Evolutionary conservation across 2,888 invertebrate species (phyloP), one percentile per base, ranked within the genome.

Genomic region (Cheilosia vulpina): DNA sequence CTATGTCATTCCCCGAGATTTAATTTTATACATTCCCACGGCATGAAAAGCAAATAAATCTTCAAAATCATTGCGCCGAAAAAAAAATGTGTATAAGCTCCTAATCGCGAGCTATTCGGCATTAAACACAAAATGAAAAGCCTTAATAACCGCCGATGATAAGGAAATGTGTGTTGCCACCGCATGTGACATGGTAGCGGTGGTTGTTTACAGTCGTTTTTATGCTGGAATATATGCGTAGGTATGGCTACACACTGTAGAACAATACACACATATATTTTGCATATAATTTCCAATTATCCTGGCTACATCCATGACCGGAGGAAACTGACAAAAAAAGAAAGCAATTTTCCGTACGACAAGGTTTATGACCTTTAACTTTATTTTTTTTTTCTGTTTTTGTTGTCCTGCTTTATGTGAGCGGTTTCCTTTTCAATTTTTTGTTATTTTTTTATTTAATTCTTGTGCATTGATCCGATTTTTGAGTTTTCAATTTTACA

Each of bases 391-490:
- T 47, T 63, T 69, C 55, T 52, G 43, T 69, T 63, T 52, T 17
- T 17, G 17, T 63, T 73, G 62, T 57, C 73, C 41, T 38, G 21
- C 17, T 55, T 34, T 11, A 53, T 27, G 19, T 31, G 27, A 43
- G 21, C 13, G 24, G 24, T 52, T 71, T 68, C 24, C 41, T 53
- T 38, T 65, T 52, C 45, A 60, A 60, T 62, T 68, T 68, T 53
- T 27, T 77, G 7, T 71, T 65, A 55, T 68, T 68, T 53, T 27
- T 77, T 19, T 47, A 17, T 76, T 76, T 68, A 77, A 81, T 77
- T 81, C 72, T 43, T 85, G 81, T 68, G 53, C 81, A 68, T 63
- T 85, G 85, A 85, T 81, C 77, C 85, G 81, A 76, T 76, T 80
- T 77, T 80, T 53, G 41, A 55, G 71, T 65, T 60, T 79, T 63